Evolutionary conservation across 1,140 invertebrate species (phyloP).

Genomic region (Drosophila melanogaster): DNA sequence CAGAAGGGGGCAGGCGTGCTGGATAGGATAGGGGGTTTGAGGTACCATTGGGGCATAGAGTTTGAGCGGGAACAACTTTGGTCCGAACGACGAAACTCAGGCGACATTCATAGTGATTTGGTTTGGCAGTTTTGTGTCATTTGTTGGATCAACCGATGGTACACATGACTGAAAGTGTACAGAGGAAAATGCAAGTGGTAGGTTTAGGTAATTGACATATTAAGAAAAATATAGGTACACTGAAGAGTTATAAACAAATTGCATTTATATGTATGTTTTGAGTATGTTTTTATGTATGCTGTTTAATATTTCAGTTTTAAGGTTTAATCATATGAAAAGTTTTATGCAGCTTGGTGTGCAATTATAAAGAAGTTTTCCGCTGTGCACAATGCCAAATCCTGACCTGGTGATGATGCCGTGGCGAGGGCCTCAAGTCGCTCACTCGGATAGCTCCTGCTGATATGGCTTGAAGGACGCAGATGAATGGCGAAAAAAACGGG

Average conservation of each 20-base stretch:
- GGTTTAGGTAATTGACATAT: neutral
- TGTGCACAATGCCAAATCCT: slow-evolving; percentile 19
- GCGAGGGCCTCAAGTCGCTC: slow-evolving; percentile 36
- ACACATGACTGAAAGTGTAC: slow-evolving; percentile 44
- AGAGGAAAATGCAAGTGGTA: neutral
- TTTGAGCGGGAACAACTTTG: slow-evolving; percentile 51
- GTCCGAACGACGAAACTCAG: slow-evolving; percentile 73
- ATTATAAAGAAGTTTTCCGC: neutral
- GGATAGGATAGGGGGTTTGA: neutral
- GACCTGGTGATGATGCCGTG: slow-evolving; percentile 2
- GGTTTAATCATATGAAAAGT: too few species aligned
- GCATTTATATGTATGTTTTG: too few species aligned
- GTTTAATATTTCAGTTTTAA: too few species aligned
- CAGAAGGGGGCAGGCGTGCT: too few species aligned
- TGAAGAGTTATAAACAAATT: too few species aligned
- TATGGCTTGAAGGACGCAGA: slow-evolving; percentile 49
- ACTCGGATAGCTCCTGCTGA: slow-evolving; percentile 40
- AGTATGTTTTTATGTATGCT: too few species aligned
- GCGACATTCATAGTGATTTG: slow-evolving; percentile 81
- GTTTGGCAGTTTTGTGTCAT: slow-evolving; percentile 81
- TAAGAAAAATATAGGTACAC: too few species aligned
- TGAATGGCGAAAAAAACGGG: slow-evolving; percentile 34
- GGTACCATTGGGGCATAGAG: neutral
- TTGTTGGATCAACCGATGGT: slow-evolving; percentile 69
- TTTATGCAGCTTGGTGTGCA: neutral